A percentile compares a stretch with the other conserved stretches of the same genome.
Evolutionary conservation across 2,888 invertebrate genomes (phyloP).

Genomic region (Cantharis lateralis): DNA sequence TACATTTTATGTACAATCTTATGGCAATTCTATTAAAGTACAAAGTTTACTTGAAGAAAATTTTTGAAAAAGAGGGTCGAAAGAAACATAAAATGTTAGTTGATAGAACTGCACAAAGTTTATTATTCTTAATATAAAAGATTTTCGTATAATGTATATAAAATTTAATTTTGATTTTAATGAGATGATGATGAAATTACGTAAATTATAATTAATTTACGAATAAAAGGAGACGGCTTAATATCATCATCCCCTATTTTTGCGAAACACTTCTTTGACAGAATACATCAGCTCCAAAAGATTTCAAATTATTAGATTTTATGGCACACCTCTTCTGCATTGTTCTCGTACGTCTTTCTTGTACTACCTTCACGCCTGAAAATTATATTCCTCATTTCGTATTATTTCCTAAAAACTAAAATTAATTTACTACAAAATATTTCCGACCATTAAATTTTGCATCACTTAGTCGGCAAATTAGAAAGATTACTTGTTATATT

Average conservation of each 20-base stretch:
- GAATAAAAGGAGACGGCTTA: background rate
- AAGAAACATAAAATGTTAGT: background rate
- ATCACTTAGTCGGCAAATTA: background rate
- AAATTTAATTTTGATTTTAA: background rate
- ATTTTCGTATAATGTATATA: background rate
- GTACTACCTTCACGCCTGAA: background rate
- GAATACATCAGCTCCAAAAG: constrained; percentile 4
- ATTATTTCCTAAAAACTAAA: background rate
- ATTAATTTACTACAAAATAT: background rate
- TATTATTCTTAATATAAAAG: background rate
- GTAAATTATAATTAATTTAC: background rate
- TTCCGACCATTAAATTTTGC: background rate
- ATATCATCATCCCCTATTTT: constrained; percentile 6
- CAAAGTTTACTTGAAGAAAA: constrained; percentile 3
- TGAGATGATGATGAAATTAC: background rate
- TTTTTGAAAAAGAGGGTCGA: background rate
- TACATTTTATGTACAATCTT: constrained; percentile 6
- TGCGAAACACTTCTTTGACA: constrained; percentile 12
- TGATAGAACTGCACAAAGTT: background rate
- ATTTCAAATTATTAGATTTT: constrained; percentile 10
- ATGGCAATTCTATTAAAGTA: constrained; percentile 11
- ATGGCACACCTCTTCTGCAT: background rate
- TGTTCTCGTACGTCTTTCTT: background rate
- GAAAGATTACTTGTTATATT: background rate
- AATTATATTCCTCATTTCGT: background rate